These are phyloP conservation scores for Bubalus kerabau DNA, from an alignment of 2,113 vertebrate species.

Conservation along the genomic window DNA sequence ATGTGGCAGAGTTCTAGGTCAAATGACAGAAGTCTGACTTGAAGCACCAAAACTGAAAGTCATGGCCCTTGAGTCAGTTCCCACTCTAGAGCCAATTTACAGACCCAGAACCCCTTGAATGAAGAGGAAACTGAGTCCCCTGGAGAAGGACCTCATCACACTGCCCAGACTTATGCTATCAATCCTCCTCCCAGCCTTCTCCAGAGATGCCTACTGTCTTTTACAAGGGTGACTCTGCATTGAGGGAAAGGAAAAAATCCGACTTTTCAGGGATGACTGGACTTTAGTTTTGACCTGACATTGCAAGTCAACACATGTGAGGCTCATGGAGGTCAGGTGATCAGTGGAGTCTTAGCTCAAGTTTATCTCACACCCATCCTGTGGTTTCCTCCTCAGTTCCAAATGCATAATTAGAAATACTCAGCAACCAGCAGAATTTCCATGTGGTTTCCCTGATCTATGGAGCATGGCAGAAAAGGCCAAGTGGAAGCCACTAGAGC, in stretches of 20 bases:
- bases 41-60: not conserved
- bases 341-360: not conserved
- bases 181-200: not conserved
- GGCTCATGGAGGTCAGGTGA: not conserved
- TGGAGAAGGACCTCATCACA: not conserved
- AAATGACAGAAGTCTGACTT: not conserved
- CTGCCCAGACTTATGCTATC: not conserved
- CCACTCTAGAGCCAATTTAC: not conserved
- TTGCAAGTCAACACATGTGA: not conserved
- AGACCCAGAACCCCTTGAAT: not conserved
- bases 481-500: not conserved
- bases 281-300: not conserved
- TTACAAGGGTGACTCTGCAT: not conserved
- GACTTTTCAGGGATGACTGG: not conserved
- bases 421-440: not conserved
- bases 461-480: not conserved
- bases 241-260: not conserved
- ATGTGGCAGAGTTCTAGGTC: not conserved
- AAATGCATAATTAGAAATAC: not conserved
- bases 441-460: not conserved
- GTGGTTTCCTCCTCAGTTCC: not conserved
- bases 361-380: not conserved
- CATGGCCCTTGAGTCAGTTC: not conserved
- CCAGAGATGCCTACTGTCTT: not conserved
- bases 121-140: not conserved